Evolutionary conservation across 2,888 invertebrate genomes (phyloP).

Genomic region (Eristalis intricaria): DNA sequence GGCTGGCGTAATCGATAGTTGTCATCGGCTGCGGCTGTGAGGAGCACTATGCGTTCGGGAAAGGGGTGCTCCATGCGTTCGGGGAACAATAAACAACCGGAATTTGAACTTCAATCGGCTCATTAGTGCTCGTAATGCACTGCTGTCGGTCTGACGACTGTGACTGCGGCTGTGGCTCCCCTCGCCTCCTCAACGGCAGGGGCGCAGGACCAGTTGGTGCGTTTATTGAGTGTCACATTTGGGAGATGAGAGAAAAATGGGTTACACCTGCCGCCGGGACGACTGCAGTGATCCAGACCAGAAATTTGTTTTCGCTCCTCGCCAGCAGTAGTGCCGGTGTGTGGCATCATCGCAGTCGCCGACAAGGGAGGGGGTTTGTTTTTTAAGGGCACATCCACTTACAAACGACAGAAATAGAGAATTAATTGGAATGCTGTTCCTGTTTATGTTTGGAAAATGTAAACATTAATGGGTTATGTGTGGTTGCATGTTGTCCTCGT

Average conservation of each 20-base stretch:
- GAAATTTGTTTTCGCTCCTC: conserved; percentile 35
- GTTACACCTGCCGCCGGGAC: conserved; percentile 63
- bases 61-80: conserved; percentile 22
- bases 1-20: conserved; percentile 40
- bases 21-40: conserved; percentile 18
- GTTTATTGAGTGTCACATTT: conserved; percentile 56
- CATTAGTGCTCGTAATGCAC: conserved; percentile 65
- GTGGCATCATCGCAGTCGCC: not conserved
- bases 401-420: conserved; percentile 58
- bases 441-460: conserved; percentile 63
- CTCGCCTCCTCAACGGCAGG: not conserved
- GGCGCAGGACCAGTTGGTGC: not conserved
- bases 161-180: not conserved
- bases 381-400: conserved; percentile 42
- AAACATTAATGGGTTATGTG: conserved; percentile 61
- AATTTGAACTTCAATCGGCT: conserved; percentile 66
- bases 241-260: conserved; percentile 63
- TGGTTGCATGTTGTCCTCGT: conserved; percentile 41
- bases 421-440: conserved; percentile 61
- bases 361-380: conserved; percentile 44
- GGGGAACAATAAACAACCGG: conserved; percentile 37
- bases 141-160: conserved; percentile 51
- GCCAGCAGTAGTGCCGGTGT: not conserved
- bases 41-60: not conserved
- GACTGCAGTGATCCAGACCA: conserved; percentile 36